phyloP scores from a whole-genome alignment of 2,113 vertebrate genomes.

The Ochotona princeps region DNA sequence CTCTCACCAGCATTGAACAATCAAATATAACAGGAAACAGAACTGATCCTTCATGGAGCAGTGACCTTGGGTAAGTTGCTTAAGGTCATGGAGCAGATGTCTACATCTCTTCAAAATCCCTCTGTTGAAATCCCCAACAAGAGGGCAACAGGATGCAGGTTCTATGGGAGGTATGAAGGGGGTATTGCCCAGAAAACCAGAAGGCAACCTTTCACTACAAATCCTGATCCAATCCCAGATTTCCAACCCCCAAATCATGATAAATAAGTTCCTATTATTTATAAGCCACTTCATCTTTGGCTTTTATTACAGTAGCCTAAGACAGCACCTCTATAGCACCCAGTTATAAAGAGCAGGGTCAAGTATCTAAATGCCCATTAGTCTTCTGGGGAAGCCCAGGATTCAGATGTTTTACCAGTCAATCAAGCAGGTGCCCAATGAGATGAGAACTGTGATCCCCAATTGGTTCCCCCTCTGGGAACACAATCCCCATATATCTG shows the following conservation, averaged over 20 bases:
- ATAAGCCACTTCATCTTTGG: neutral
- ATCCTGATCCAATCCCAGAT: neutral
- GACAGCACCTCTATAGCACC: neutral
- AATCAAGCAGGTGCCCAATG: neutral
- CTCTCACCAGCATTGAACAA: neutral
- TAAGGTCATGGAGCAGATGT: neutral
- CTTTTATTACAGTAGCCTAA: neutral
- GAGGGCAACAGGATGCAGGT: neutral
- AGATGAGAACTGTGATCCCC: neutral
- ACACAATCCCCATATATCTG: neutral
- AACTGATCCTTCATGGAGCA: neutral
- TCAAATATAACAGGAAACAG: neutral
- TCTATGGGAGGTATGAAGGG: neutral
- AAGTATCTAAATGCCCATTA: neutral
- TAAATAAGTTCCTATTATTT: neutral
- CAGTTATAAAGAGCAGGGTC: neutral
- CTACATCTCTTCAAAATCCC: neutral
- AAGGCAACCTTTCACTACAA: neutral
- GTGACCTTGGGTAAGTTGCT: neutral
- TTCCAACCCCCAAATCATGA: neutral
- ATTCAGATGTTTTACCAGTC: neutral
- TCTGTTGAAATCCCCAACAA: neutral
- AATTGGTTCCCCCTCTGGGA: neutral
- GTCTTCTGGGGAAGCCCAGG: constrained; percentile 2
- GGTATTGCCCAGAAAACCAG: neutral